These are phyloP conservation scores for Eueides isabella DNA, from an alignment of 1,140 invertebrate genomes.

Conservation along the genomic window DNA sequence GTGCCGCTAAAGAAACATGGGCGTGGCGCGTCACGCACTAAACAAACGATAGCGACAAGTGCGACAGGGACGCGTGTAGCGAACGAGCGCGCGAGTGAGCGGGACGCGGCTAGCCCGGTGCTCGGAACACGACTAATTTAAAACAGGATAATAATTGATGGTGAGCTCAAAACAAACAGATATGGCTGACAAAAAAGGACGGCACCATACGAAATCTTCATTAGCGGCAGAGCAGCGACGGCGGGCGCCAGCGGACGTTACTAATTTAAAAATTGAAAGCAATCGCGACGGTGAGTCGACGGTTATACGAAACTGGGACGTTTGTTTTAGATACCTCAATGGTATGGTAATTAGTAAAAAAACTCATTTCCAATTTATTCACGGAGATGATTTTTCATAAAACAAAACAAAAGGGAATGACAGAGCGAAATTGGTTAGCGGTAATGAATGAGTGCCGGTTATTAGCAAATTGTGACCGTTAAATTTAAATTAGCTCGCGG, in stretches of 20 bases:
- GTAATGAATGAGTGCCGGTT: conserved; percentile 63
- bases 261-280: conserved; percentile 65
- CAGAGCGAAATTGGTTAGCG: conserved; percentile 54
- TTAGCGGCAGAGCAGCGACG: conserved; percentile 48
- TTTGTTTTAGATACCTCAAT: conserved; percentile 53
- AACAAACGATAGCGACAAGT: conserved; percentile 72
- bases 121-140: conserved; percentile 70
- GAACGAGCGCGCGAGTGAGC: conserved; percentile 29
- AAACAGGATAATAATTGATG: conserved; percentile 80
- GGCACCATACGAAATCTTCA: conserved; percentile 69
- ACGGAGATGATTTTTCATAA: conserved; percentile 38
- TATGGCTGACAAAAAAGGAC: conserved; percentile 75
- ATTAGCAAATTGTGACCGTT: conserved; percentile 73
- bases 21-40: conserved; percentile 77
- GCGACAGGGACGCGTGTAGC: conserved; percentile 56
- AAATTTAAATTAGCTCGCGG: conserved; percentile 68
- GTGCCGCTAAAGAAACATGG: conserved; percentile 57
- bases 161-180: conserved; percentile 78
- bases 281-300: conserved; percentile 55
- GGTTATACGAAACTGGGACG: conserved; percentile 38
- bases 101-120: conserved; percentile 60
- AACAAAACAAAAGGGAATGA: conserved; percentile 51
- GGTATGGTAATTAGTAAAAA: conserved; percentile 57
- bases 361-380: conserved; percentile 65
- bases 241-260: conserved; percentile 57